These are phyloP conservation scores for Limenitis camilla DNA, from an alignment of 2,888 invertebrate genomes.

Conservation along the genomic window DNA sequence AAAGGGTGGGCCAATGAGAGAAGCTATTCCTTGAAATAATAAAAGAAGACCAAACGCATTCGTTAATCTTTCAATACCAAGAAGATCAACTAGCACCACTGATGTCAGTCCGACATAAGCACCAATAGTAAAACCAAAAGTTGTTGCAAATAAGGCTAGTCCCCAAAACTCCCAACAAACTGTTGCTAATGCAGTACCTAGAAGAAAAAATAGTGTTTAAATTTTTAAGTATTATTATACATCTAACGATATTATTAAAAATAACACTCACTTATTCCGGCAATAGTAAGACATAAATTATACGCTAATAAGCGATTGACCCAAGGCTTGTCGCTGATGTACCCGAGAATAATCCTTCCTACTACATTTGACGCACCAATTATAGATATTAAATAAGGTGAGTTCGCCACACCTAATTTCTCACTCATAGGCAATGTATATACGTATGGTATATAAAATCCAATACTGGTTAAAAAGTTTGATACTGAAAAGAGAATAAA, in stretches of 20 bases:
- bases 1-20: slow-evolving; percentile 92
- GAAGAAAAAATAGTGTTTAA: not conserved
- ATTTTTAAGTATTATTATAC: not conserved
- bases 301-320: slow-evolving; percentile 93
- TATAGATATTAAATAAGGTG: slow-evolving; percentile 83
- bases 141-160: slow-evolving; percentile 83
- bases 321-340: slow-evolving; percentile 90
- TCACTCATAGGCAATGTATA: slow-evolving; percentile 86
- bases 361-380: slow-evolving; percentile 92
- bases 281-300: slow-evolving; percentile 88
- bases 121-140: slow-evolving; percentile 93
- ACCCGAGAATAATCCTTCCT: slow-evolving; percentile 92
- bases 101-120: slow-evolving; percentile 98
- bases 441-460: slow-evolving; percentile 95
- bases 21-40: slow-evolving; percentile 95
- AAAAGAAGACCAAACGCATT: slow-evolving; percentile 95
- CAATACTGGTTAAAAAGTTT: slow-evolving; percentile 96
- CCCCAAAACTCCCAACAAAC: slow-evolving; percentile 82
- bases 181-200: slow-evolving; percentile 87
- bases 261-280: slow-evolving; percentile 85
- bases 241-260: not conserved
- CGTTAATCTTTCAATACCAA: slow-evolving; percentile 94
- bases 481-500: slow-evolving; percentile 93
- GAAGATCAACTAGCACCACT: slow-evolving; percentile 93
- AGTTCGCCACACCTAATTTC: slow-evolving; percentile 73